A percentile compares a stretch with the other conserved stretches of the same genome.
Conservation (phyloP, 2,113 vertebrate genomes). For the Apodemus sylvaticus region DNA sequence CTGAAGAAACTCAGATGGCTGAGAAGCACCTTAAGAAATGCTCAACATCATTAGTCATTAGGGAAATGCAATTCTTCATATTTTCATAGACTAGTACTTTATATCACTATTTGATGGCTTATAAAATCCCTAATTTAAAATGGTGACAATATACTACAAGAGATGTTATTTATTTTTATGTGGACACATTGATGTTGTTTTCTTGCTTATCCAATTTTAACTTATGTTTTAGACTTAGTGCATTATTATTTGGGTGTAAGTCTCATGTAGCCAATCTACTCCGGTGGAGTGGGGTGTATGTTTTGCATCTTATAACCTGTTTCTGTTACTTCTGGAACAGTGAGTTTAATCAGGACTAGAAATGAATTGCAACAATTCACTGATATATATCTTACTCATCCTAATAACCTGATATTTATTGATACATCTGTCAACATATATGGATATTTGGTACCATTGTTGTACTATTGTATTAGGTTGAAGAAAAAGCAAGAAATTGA, state of each 20-base stretch:
- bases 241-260: not conserved
- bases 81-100: not conserved
- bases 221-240: not conserved
- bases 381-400: not conserved
- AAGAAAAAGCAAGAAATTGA: not conserved
- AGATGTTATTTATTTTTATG: not conserved
- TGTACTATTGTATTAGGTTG: not conserved
- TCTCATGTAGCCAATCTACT: not conserved
- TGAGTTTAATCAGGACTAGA: not conserved
- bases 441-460: not conserved
- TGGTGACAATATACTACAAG: not conserved
- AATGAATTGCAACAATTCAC: not conserved
- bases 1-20: too few relatives aligned
- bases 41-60: too few relatives aligned
- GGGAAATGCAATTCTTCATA: too few relatives aligned
- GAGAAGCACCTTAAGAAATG: too few relatives aligned
- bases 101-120: not conserved
- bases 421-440: not conserved
- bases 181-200: not conserved
- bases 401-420: not conserved
- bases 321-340: slow-evolving; percentile 31
- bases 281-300: not conserved
- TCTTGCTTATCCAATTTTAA: not conserved
- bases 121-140: not conserved
- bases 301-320: not conserved